phyloP scores from a whole-genome alignment of 2,113 vertebrate genomes.

The Albula glossodonta region DNA sequence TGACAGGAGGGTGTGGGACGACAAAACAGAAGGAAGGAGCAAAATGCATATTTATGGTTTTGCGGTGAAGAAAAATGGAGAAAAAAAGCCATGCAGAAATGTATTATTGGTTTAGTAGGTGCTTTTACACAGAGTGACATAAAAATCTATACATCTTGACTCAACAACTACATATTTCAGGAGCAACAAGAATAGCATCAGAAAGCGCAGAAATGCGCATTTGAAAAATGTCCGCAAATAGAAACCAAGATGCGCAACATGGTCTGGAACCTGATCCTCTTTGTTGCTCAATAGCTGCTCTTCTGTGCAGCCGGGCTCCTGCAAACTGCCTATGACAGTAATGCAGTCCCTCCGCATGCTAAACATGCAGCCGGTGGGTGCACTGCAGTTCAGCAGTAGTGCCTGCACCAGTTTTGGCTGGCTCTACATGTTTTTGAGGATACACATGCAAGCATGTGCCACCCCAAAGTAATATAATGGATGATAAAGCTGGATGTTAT shows the following conservation, averaged over 20 bases:
- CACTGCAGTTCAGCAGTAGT: too few species aligned
- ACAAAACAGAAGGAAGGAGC: not conserved
- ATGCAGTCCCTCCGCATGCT: too few species aligned
- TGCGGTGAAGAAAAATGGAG: not conserved
- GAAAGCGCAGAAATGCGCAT: not conserved
- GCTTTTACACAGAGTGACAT: not conserved
- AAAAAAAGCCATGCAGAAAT: not conserved
- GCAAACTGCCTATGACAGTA: too few species aligned
- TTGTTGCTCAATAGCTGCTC: too few species aligned
- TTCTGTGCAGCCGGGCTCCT: too few species aligned
- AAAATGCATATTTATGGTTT: not conserved
- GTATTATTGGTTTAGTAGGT: not conserved
- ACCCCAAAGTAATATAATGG: too few species aligned
- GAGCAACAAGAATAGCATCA: not conserved
- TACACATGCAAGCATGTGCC: too few species aligned
- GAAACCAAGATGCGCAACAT: not conserved
- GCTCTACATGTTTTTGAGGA: too few species aligned
- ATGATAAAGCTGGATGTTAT: too few species aligned
- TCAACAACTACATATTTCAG: not conserved
- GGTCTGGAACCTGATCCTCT: not conserved
- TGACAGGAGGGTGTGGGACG: not conserved
- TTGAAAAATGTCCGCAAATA: not conserved
- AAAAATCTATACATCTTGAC: not conserved
- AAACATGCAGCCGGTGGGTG: too few species aligned
- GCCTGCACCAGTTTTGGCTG: too few species aligned